Conservation (phyloP, 2,113 vertebrate genomes). For the Bungarus multicinctus region DNA sequence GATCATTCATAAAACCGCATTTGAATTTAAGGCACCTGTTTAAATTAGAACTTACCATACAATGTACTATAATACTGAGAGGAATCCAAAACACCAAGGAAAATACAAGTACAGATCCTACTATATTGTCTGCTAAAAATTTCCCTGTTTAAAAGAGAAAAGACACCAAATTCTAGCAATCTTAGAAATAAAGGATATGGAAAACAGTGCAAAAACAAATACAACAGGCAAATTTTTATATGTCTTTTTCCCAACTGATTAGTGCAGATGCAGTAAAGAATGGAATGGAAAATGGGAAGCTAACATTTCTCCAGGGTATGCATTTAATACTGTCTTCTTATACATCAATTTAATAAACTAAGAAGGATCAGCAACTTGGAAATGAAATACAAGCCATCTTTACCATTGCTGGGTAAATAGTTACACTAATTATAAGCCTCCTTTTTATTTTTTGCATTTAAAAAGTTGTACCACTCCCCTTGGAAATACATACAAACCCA, state of each 20-base stretch:
- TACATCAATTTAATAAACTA: background rate
- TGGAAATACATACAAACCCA: background rate
- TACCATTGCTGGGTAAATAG: background rate
- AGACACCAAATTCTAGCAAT: background rate
- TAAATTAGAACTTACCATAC: slow-evolving; percentile 83
- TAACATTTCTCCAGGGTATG: background rate
- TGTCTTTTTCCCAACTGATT: background rate
- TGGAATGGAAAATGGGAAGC: background rate
- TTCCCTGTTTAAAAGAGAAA: slow-evolving; percentile 76
- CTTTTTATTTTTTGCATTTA: background rate
- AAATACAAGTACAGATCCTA: slow-evolving; percentile 97
- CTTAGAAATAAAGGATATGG: background rate
- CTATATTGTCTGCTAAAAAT: slow-evolving; percentile 96
- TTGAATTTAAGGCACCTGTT: background rate
- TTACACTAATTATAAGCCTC: background rate
- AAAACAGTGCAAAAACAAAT: background rate
- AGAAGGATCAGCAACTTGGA: background rate
- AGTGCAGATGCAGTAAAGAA: background rate
- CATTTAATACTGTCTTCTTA: background rate
- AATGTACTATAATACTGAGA: slow-evolving; percentile 96
- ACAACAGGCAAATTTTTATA: background rate
- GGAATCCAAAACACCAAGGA: slow-evolving; percentile 97
- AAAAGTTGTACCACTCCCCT: background rate
- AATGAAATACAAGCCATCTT: background rate
- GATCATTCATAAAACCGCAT: background rate